Evolutionary conservation across 2,113 vertebrate species (phyloP).

Genomic region (Enhydra lutris): DNA sequence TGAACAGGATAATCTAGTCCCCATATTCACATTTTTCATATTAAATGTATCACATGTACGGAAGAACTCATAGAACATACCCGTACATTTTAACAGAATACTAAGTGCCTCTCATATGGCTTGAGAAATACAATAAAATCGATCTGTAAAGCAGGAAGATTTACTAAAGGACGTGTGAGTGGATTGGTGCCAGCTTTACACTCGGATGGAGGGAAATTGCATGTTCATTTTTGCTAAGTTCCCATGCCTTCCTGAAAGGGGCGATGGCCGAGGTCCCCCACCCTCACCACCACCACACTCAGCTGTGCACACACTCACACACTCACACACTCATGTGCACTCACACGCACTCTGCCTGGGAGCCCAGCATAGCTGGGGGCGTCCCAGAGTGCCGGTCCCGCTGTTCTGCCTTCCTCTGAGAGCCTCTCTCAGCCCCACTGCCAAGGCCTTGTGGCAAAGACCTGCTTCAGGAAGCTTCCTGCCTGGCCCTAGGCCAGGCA

Average conservation of each 20-base stretch:
- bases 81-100: neutral
- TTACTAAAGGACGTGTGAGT: neutral
- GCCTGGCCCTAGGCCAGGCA: neutral
- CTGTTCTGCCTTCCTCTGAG: neutral
- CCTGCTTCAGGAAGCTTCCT: neutral
- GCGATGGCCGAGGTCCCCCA: neutral
- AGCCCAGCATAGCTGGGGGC: accelerated
- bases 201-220: neutral
- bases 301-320: neutral
- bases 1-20: neutral
- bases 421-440: neutral
- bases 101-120: accelerated
- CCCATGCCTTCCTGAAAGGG: neutral
- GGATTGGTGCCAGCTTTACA: neutral
- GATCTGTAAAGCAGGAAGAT: neutral
- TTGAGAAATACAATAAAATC: neutral
- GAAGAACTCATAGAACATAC: accelerated
- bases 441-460: neutral
- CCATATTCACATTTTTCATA: accelerated
- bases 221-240: neutral
- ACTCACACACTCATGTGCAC: neutral
- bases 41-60: accelerated
- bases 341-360: neutral
- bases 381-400: accelerated
- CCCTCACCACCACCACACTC: neutral